These are phyloP conservation scores for Lacerta viridis DNA, from an alignment of 2,797 vertebrate species.

Conservation along the genomic window DNA sequence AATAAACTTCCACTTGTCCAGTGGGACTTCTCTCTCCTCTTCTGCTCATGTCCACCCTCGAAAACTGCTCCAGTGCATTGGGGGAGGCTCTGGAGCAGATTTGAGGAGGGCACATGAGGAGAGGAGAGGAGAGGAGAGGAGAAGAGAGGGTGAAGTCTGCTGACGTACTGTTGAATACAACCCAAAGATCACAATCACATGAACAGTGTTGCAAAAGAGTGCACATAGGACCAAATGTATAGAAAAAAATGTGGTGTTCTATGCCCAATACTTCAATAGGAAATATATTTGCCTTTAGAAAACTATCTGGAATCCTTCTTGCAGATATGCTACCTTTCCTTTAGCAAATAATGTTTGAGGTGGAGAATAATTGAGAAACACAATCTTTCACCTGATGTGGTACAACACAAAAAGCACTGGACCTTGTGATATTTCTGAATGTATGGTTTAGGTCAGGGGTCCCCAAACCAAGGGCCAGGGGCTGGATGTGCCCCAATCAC, in stretches of 20 bases:
- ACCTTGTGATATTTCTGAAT: neutral
- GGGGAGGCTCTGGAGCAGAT: no score
- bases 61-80: no score
- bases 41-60: no score
- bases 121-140: no score
- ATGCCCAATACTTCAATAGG: neutral
- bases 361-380: neutral
- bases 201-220: neutral
- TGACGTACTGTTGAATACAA: no score
- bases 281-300: neutral
- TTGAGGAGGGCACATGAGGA: no score
- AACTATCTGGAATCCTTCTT: neutral
- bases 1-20: neutral
- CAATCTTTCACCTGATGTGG: neutral
- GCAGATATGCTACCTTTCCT: neutral
- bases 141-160: no score
- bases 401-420: neutral
- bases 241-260: neutral
- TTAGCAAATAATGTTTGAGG: neutral
- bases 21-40: no score
- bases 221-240: neutral
- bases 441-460: neutral
- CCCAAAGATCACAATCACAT: neutral
- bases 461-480: no score
- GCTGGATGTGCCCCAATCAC: no score